A percentile compares a stretch with the other conserved stretches of the same genome.
phyloP scores from a whole-genome alignment of 2,113 vertebrate species.

The Rhynchomys soricoides region DNA sequence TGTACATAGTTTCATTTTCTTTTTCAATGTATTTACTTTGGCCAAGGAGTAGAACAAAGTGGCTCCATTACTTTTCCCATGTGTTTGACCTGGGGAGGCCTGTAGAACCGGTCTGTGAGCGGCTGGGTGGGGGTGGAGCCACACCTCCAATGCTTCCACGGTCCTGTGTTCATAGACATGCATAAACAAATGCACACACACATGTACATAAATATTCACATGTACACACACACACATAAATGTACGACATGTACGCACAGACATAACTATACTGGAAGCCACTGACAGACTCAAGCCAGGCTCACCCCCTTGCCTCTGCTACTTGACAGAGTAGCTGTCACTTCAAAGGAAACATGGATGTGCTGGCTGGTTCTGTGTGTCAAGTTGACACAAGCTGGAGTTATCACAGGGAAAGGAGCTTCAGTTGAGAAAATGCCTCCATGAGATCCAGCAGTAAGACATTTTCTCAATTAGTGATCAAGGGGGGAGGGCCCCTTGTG shows the following conservation, averaged over 20 bases:
- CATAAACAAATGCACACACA: background rate
- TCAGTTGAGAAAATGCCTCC: too few species aligned
- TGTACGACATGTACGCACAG: background rate
- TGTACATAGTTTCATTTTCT: background rate
- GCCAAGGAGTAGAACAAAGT: background rate
- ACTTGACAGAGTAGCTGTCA: background rate
- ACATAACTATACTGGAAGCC: background rate
- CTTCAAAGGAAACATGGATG: constrained; percentile 34
- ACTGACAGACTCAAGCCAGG: background rate
- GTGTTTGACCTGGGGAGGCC: background rate
- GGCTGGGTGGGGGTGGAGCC: background rate
- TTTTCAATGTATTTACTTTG: background rate
- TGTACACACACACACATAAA: background rate
- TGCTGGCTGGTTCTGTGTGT: too few species aligned
- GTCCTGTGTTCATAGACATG: background rate
- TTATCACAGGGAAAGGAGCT: too few species aligned
- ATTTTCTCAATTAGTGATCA: too few species aligned
- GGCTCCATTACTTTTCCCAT: background rate
- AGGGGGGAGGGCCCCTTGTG: too few species aligned
- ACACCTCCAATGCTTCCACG: too few species aligned
- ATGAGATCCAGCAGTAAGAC: too few species aligned
- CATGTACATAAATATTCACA: background rate
- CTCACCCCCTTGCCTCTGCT: background rate
- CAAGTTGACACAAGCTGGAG: too few species aligned
- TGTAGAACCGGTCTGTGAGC: background rate